Conservation (phyloP, 2,113 vertebrate species). For the Aspidoscelis tigris region DNA sequence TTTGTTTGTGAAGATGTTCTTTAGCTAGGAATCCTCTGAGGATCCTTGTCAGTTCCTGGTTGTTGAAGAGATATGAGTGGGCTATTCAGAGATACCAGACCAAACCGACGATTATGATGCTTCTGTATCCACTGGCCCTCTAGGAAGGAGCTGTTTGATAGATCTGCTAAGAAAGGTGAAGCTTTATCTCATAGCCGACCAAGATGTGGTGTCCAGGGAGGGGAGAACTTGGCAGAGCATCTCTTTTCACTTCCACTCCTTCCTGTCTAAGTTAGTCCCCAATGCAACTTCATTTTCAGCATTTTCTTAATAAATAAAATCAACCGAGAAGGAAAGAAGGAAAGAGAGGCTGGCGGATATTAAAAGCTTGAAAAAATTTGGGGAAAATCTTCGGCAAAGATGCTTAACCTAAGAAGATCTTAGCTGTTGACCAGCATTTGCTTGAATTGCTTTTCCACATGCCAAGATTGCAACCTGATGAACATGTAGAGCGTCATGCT, state of each 20-base stretch:
- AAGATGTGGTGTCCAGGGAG: not conserved
- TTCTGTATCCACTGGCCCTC: conserved; percentile 34
- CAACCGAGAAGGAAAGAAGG: not conserved
- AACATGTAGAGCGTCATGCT: not conserved
- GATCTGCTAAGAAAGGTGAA: conserved; percentile 27
- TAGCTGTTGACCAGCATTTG: not conserved
- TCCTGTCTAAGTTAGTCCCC: not conserved
- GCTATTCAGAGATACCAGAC: not conserved
- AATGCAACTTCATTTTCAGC: conserved; percentile 34
- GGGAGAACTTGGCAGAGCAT: conserved; percentile 35
- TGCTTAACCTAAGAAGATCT: too few species aligned
- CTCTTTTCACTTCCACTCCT: conserved; percentile 43
- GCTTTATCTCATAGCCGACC: not conserved
- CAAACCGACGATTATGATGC: conserved; percentile 23
- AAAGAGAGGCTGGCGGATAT: not conserved
- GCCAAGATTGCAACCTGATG: not conserved
- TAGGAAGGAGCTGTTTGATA: conserved; percentile 30
- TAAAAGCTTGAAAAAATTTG: not conserved
- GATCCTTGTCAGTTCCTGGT: conserved; percentile 43
- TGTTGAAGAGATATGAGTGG: conserved; percentile 27
- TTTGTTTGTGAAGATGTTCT: conserved; percentile 4
- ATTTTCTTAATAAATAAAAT: conserved; percentile 35
- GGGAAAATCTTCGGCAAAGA: not conserved
- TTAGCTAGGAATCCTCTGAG: conserved; percentile 27
- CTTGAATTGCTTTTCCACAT: not conserved